Conservation (phyloP, 2,113 vertebrate species). For the Paraplagusia blochii region DNA sequence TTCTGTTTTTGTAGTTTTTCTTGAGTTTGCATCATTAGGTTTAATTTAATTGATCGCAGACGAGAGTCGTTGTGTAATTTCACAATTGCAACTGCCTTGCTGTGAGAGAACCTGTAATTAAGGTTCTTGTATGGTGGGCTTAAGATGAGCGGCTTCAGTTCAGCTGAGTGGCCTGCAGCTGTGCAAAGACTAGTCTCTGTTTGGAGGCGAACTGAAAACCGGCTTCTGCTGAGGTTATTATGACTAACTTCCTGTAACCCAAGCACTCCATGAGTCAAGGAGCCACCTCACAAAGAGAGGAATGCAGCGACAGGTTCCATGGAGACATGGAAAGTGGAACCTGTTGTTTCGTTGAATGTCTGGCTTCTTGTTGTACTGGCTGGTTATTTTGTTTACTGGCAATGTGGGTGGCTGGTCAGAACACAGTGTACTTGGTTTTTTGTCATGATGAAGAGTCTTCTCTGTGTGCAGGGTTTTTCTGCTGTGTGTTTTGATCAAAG, state of each 20-base stretch:
- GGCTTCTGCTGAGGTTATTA: constrained; percentile 47
- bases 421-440: constrained; percentile 20
- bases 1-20: not conserved
- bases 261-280: constrained; percentile 53
- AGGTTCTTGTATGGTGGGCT: constrained; percentile 31
- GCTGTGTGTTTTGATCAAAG: too few species aligned
- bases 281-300: constrained; percentile 56
- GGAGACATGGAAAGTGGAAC: constrained; percentile 53
- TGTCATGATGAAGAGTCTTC: constrained; percentile 18
- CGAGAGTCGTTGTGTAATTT: not conserved
- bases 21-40: not conserved
- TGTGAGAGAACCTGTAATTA: constrained; percentile 21
- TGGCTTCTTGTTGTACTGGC: constrained; percentile 26
- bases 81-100: constrained; percentile 7
- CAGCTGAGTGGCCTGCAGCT: constrained; percentile 37
- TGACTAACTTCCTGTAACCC: constrained; percentile 60
- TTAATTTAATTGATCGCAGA: not conserved
- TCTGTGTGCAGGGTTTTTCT: not conserved
- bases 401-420: constrained; percentile 40
- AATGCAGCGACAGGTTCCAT: constrained; percentile 65
- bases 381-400: constrained; percentile 30
- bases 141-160: constrained; percentile 20
- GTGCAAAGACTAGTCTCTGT: constrained; percentile 28
- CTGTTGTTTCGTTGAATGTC: constrained; percentile 47
- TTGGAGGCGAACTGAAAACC: constrained; percentile 29